Evolutionary conservation across 2,888 invertebrate genomes (phyloP).

Genomic region (Cantharis flavilabris): DNA sequence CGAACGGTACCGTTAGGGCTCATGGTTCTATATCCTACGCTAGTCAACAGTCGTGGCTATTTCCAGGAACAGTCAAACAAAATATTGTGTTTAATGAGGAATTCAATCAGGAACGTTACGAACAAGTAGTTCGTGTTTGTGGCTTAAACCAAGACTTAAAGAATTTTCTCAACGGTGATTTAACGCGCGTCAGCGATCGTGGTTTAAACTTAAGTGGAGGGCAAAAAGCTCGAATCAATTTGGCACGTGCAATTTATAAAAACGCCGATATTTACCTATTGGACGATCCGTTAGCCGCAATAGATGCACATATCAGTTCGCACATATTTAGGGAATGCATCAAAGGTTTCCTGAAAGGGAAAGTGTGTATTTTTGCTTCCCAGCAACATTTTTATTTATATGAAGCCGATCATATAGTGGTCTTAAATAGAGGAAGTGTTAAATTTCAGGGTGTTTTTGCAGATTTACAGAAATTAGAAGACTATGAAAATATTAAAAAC

Average conservation of each 20-base stretch:
- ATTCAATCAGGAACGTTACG: conserved; percentile 61
- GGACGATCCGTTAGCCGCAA: conserved; percentile 8
- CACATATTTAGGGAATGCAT: conserved; percentile 70
- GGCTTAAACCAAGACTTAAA: conserved; percentile 52
- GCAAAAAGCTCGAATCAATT: conserved; percentile 78
- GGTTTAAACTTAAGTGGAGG: conserved; percentile 82
- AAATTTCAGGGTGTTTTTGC: neutral
- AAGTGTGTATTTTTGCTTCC: conserved; percentile 7
- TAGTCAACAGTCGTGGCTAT: conserved; percentile 67
- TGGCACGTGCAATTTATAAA: conserved; percentile 46
- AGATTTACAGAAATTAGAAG: neutral
- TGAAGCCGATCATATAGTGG: neutral
- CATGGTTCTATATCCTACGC: conserved; percentile 62
- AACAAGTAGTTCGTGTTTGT: conserved; percentile 66
- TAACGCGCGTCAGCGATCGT: conserved; percentile 78
- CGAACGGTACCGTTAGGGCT: conserved; percentile 52
- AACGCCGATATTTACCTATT: conserved; percentile 13
- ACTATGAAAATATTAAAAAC: neutral
- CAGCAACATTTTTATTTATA: conserved; percentile 6
- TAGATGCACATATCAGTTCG: conserved; percentile 69
- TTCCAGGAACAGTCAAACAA: conserved; percentile 67
- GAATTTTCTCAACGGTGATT: conserved; percentile 73
- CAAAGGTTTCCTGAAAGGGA: conserved; percentile 32
- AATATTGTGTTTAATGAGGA: conserved; percentile 56
- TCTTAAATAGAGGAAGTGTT: neutral